Evolutionary conservation across 1,140 invertebrate species (phyloP), one percentile per base, ranked within the genome.

Genomic region (Bacillus rossius): DNA sequence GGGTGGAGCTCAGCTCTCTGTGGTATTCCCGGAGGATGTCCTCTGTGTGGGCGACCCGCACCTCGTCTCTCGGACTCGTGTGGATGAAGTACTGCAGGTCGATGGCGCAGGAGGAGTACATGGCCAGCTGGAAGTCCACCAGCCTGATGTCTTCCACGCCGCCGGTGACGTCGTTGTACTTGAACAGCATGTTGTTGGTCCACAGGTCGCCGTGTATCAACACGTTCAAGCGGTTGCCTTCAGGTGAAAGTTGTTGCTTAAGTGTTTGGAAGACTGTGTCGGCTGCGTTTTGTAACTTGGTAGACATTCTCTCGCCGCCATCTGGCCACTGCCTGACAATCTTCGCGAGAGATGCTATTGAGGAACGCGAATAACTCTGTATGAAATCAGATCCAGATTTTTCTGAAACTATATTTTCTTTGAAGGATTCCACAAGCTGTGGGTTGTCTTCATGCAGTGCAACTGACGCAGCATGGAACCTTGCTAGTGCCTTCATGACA

Each of bases 171-270:
- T 57, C 57, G 20, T 61, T 60, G 26, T 53, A 59, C n/a, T 75
- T 57, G 62, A 78, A 81, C 71, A 80, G 22, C 78, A 76, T n/a
- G n/a, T n/a, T n/a, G n/a, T n/a, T n/a, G n/a, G n/a, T n/a, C n/a
- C n/a, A n/a, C n/a, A n/a, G n/a, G 63, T 80, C 78, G 7, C 79
- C 79, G 61, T 80, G 78, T 48, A 74, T 70, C 10, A 79, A 62
- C 0, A 78, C 76, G 26, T 23, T 48, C 10, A 43, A 23, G 29
- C n/a, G n/a, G 23, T 14, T 13, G 4, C 48, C 13, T 19, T 34
- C 13, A 8, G 19, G 19, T 16, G n/a, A n/a, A n/a, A n/a, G n/a
- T n/a, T n/a, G n/a, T n/a, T n/a, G n/a, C n/a, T n/a, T n/a, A n/a
- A n/a, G n/a, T n/a, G n/a, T n/a, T n/a, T n/a, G n/a, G n/a, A n/a